Evolutionary conservation across 2,888 invertebrate species (phyloP).

Genomic region (Drosophila quasianomalipes): DNA sequence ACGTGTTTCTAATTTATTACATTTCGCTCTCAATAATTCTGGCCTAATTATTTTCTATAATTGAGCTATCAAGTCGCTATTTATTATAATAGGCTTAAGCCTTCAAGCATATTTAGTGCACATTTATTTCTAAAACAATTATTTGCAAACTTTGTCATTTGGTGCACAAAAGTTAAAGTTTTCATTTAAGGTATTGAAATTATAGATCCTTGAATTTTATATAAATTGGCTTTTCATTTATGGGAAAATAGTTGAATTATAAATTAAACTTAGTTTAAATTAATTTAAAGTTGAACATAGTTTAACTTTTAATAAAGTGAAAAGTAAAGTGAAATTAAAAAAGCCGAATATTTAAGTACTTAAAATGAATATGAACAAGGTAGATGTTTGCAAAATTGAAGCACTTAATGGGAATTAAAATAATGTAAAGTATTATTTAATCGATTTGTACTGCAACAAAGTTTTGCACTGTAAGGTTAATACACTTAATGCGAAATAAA

Average conservation of each 20-base stretch:
- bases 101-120: not conserved
- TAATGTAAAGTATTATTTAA: not conserved
- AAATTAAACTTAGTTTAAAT: not conserved
- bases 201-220: not conserved
- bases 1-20: constrained; percentile 35
- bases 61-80: not conserved
- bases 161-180: not conserved
- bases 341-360: not conserved
- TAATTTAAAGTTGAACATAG: not conserved
- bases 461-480: not conserved
- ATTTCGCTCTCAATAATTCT: constrained; percentile 2
- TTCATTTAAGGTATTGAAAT: not conserved
- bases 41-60: not conserved
- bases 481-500: not conserved
- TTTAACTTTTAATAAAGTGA: not conserved
- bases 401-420: not conserved
- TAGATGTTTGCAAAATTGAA: not conserved
- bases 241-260: not conserved
- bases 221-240: not conserved
- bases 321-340: not conserved
- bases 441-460: not conserved
- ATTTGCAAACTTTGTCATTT: not conserved
- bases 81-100: constrained; percentile 9
- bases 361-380: not conserved
- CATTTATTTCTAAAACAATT: not conserved